Evolutionary conservation across 30 jellyfish, hydroid and myxozoan species (phyloP).

Genomic region (Aurelia sp.): DNA sequence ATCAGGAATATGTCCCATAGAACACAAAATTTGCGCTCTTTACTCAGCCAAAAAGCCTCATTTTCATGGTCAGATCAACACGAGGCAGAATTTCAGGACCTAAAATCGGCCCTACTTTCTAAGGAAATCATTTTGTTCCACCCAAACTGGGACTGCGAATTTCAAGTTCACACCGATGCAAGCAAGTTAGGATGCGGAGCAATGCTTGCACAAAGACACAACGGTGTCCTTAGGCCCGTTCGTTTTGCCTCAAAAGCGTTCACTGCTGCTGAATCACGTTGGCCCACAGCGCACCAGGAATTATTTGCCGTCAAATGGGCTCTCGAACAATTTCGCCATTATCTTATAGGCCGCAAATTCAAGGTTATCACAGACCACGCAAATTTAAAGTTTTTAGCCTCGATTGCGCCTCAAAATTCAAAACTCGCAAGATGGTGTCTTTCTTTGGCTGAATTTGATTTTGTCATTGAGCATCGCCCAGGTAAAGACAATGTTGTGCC

Average conservation of each 20-base stretch:
- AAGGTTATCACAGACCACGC: slow-evolving; percentile 46
- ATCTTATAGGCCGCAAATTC: slow-evolving; percentile 40
- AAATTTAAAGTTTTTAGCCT: slow-evolving; percentile 42
- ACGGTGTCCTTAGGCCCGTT: slow-evolving; percentile 24
- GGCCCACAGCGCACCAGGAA: slow-evolving; percentile 44
- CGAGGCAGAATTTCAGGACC: slow-evolving; percentile 28
- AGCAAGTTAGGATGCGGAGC: slow-evolving; percentile 38
- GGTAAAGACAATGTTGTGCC: slow-evolving; percentile 56
- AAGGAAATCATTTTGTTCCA: slow-evolving; percentile 18
- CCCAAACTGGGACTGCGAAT: slow-evolving; percentile 26
- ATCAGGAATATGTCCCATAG: slow-evolving; percentile 26
- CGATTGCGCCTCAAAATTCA: slow-evolving; percentile 38
- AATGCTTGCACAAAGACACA: slow-evolving; percentile 3
- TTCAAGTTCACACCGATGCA: slow-evolving; percentile 40
- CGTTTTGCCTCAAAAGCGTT: slow-evolving; percentile 16
- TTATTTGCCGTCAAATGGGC: slow-evolving; percentile 60
- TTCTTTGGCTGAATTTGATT: slow-evolving; percentile 51
- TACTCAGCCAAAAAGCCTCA: slow-evolving; percentile 16
- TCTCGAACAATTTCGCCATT: slow-evolving; percentile 43
- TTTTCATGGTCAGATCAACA: slow-evolving; percentile 16
- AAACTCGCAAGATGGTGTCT: slow-evolving; percentile 56
- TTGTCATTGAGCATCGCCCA: slow-evolving; percentile 35
- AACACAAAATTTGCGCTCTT: background rate
- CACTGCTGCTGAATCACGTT: slow-evolving; percentile 17
- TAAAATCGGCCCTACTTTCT: slow-evolving; percentile 11